These are phyloP conservation scores for Toxonevra muliebris DNA, from an alignment of 2,888 invertebrate genomes.

Conservation along the genomic window DNA sequence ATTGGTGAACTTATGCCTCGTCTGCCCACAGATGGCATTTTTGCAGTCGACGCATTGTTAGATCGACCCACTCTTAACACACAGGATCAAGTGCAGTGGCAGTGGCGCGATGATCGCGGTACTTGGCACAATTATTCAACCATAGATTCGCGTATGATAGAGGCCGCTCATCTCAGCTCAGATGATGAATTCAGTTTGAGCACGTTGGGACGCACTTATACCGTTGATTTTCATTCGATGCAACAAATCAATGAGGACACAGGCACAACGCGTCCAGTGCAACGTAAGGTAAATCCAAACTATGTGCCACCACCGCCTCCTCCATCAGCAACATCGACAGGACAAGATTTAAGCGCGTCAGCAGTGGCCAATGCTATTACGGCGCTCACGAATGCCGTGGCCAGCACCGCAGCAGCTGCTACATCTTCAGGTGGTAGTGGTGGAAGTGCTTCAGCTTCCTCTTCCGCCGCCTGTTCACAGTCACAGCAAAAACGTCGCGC, in stretches of 20 bases:
- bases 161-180: conserved; percentile 92
- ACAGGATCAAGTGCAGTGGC: conserved; percentile 89
- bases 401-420: conserved; percentile 39
- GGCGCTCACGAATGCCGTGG: conserved; percentile 39
- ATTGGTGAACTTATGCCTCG: conserved; percentile 98
- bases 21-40: conserved; percentile 93
- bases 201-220: conserved; percentile 92
- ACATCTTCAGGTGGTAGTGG: conserved; percentile 25
- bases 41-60: conserved; percentile 89
- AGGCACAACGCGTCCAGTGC: conserved; percentile 91
- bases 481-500: conserved; percentile 53
- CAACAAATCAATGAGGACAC: conserved; percentile 99
- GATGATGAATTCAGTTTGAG: conserved; percentile 96
- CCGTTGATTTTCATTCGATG: conserved; percentile 96
- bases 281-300: conserved; percentile 78
- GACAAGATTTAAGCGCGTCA: conserved; percentile 55
- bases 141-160: conserved; percentile 93
- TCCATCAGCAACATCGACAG: conserved; percentile 35
- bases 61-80: conserved; percentile 76
- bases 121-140: conserved; percentile 93
- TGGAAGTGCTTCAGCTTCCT: background rate
- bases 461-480: background rate
- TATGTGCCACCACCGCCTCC: conserved; percentile 59
- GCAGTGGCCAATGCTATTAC: conserved; percentile 42
- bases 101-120: conserved; percentile 96